Percentiles rank a stretch among this genome's conserved stretches.
phyloP scores from a whole-genome alignment of 2,113 vertebrate species.

The Coryphaenoides rupestris region DNA sequence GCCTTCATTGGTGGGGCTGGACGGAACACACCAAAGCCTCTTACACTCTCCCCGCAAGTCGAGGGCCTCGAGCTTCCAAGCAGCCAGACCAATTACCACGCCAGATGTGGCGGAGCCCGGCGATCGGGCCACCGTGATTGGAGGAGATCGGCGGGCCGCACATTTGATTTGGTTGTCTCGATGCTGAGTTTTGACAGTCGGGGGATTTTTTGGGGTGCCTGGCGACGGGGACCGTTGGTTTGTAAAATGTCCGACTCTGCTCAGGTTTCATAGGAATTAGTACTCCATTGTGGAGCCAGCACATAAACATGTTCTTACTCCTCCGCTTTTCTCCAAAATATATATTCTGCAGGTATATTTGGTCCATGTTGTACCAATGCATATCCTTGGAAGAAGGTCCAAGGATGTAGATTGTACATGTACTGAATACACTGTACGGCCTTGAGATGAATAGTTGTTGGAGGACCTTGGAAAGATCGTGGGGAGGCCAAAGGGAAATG shows the following conservation, averaged over 20 bases:
- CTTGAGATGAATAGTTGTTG: not conserved
- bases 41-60: slow-evolving; percentile 22
- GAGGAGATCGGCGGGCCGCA: slow-evolving; percentile 41
- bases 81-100: slow-evolving; percentile 50
- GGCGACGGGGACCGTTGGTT: too few relatives aligned
- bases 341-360: too few relatives aligned
- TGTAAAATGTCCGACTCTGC: not conserved
- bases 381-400: too few relatives aligned
- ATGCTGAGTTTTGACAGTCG: slow-evolving; percentile 2
- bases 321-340: too few relatives aligned
- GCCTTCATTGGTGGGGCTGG: slow-evolving; percentile 9
- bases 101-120: slow-evolving; percentile 45
- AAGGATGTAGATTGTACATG: too few relatives aligned
- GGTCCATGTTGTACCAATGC: too few relatives aligned
- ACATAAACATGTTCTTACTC: too few relatives aligned
- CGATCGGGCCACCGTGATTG: slow-evolving; percentile 47
- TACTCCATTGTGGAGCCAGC: too few relatives aligned
- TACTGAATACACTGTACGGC: not conserved
- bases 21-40: slow-evolving; percentile 36
- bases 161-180: slow-evolving; percentile 21
- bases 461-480: not conserved
- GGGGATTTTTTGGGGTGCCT: slow-evolving; percentile 2
- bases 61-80: slow-evolving; percentile 33
- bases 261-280: not conserved
- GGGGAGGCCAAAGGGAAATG: too few relatives aligned